Conservation (phyloP, 2,888 invertebrate species). For the Drosophila helvetica region DNA sequence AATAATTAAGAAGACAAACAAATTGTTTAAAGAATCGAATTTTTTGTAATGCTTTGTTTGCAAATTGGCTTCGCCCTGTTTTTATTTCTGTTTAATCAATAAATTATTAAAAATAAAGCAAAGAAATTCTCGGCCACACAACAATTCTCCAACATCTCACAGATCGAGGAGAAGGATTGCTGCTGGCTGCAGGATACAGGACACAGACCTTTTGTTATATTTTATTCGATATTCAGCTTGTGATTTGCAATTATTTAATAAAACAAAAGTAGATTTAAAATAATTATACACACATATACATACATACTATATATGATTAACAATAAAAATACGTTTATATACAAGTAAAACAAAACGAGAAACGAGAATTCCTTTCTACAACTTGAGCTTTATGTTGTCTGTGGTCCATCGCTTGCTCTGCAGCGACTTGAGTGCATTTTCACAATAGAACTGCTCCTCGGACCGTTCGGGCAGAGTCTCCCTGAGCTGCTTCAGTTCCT, state of each 20-base stretch:
- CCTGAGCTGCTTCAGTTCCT: constrained; percentile 76
- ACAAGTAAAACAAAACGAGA: constrained; percentile 21
- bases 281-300: constrained; percentile 45
- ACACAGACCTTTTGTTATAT: constrained; percentile 42
- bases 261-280: constrained; percentile 49
- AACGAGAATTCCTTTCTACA: constrained; percentile 46
- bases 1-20: constrained; percentile 62
- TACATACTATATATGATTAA: constrained; percentile 44
- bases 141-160: constrained; percentile 31
- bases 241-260: constrained; percentile 77
- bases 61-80: constrained; percentile 63
- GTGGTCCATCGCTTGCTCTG: constrained; percentile 83
- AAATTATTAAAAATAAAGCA: constrained; percentile 44
- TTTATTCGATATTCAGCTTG: constrained; percentile 79
- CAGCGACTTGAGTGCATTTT: constrained; percentile 86
- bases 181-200: constrained; percentile 29
- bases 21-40: constrained; percentile 71
- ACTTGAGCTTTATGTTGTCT: constrained; percentile 81
- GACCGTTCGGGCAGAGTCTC: constrained; percentile 82
- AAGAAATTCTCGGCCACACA: constrained; percentile 7
- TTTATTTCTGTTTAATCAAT: constrained; percentile 63
- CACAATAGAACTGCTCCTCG: constrained; percentile 90
- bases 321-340: constrained; percentile 65
- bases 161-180: constrained; percentile 5
- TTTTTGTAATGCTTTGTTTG: constrained; percentile 71